Evolutionary conservation across 2,113 vertebrate genomes (phyloP).

Genomic region (Machaerirhynchus nigripectus): DNA sequence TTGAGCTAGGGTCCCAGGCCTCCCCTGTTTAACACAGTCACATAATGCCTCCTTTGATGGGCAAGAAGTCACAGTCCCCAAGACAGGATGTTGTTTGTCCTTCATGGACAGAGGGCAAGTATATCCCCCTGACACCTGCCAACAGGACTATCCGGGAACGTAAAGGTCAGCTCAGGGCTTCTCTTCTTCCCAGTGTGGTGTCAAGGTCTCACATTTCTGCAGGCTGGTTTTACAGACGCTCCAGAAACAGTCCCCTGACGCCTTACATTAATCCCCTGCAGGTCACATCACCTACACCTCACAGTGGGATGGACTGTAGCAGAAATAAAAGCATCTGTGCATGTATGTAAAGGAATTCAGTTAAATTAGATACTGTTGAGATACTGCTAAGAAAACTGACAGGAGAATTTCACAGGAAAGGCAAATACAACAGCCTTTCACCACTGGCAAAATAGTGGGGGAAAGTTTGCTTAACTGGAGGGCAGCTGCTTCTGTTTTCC

Average conservation of each 20-base stretch:
- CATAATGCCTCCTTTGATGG: neutral
- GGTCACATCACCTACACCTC: neutral
- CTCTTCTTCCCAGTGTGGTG: slow-evolving; percentile 10
- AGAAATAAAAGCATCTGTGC: neutral
- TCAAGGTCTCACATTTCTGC: slow-evolving; percentile 28
- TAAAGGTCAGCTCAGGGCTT: slow-evolving; percentile 29
- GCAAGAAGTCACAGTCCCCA: neutral
- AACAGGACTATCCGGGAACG: slow-evolving; percentile 19
- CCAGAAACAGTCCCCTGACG: neutral
- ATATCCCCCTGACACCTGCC: neutral
- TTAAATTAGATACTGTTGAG: neutral
- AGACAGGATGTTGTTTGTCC: neutral
- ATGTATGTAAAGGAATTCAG: neutral
- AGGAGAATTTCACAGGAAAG: neutral
- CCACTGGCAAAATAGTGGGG: neutral
- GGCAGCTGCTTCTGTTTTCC: neutral
- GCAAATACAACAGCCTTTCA: neutral
- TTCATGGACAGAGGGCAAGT: neutral
- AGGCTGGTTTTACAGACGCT: neutral
- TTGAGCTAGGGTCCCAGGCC: neutral
- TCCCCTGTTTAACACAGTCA: neutral
- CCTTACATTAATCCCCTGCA: neutral
- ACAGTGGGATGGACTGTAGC: neutral
- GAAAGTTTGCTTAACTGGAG: neutral
- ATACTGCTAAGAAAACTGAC: neutral